phyloP scores from a whole-genome alignment of 2,888 invertebrate species.

The Rhagonycha lutea region DNA sequence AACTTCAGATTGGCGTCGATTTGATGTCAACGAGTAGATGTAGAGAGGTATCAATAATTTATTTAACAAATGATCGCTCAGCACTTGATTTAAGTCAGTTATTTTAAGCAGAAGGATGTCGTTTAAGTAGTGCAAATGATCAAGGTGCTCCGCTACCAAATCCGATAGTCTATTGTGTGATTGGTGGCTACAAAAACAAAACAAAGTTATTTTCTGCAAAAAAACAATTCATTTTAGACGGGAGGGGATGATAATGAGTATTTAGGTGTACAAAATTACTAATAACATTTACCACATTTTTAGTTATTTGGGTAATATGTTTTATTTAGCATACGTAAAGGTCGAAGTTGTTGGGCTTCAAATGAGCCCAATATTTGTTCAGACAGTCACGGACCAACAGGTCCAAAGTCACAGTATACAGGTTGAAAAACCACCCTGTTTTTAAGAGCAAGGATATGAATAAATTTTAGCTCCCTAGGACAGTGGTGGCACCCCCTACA shows the following conservation, averaged over 20 bases:
- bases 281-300: too few relatives aligned
- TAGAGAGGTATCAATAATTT: constrained; percentile 91
- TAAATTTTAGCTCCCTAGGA: too few relatives aligned
- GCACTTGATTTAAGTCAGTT: constrained; percentile 88
- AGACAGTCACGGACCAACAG: too few relatives aligned
- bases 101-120: constrained; percentile 94
- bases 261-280: neutral
- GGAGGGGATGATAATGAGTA: neutral
- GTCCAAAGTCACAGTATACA: too few relatives aligned
- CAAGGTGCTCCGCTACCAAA: constrained; percentile 94
- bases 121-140: constrained; percentile 96
- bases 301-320: too few relatives aligned
- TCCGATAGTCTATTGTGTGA: constrained; percentile 89
- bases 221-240: neutral
- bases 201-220: neutral
- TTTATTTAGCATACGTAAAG: too few relatives aligned
- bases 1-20: constrained; percentile 56
- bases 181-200: constrained; percentile 73
- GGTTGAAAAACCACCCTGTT: too few relatives aligned
- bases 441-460: too few relatives aligned
- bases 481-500: too few relatives aligned
- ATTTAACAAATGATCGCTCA: constrained; percentile 92
- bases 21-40: constrained; percentile 78
- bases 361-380: too few relatives aligned
- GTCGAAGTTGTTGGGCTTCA: too few relatives aligned